A percentile compares a stretch with the other conserved stretches of the same genome.
phyloP scores from a whole-genome alignment of 2,113 vertebrate species.

The Telmatochromis brachygnathus region DNA sequence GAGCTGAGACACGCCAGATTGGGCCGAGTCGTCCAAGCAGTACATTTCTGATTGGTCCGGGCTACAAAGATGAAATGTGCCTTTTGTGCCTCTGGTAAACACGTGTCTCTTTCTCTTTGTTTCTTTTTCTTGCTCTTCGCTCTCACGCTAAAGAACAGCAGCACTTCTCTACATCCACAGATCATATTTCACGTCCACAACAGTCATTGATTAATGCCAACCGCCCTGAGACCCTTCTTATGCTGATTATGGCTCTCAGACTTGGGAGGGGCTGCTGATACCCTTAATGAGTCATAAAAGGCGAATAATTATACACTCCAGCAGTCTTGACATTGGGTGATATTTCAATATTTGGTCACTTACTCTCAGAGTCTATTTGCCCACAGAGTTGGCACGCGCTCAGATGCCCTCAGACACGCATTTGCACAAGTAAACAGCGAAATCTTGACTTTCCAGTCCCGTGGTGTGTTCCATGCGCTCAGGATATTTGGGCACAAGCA shows the following conservation, averaged over 20 bases:
- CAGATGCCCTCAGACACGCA: constrained; percentile 30
- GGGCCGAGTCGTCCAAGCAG: constrained; percentile 39
- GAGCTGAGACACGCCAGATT: constrained; percentile 46
- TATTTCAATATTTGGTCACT: constrained; percentile 58
- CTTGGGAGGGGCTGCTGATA: constrained; percentile 16
- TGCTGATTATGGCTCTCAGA: constrained; percentile 37
- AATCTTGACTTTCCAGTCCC: constrained; percentile 56
- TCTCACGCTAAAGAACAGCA: constrained; percentile 16
- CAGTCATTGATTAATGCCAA: constrained; percentile 43
- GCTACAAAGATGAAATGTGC: constrained; percentile 32
- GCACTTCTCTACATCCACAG: not conserved
- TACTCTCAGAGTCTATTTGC: constrained; percentile 48
- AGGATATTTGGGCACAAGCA: constrained; percentile 40
- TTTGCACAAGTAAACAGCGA: constrained; percentile 58
- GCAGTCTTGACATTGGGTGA: constrained; percentile 30
- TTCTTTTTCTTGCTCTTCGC: not conserved
- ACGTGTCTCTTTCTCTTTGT: not conserved
- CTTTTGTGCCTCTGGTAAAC: constrained; percentile 32
- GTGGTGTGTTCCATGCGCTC: constrained; percentile 14
- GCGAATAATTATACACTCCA: constrained; percentile 30
- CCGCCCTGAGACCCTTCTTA: constrained; percentile 19
- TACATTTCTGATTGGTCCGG: constrained; percentile 47
- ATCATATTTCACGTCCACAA: constrained; percentile 35
- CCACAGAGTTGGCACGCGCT: constrained; percentile 31
- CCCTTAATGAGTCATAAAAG: constrained; percentile 46